Evolutionary conservation across 2,113 vertebrate species (phyloP).

Genomic region (Himantopus leucocephalus): DNA sequence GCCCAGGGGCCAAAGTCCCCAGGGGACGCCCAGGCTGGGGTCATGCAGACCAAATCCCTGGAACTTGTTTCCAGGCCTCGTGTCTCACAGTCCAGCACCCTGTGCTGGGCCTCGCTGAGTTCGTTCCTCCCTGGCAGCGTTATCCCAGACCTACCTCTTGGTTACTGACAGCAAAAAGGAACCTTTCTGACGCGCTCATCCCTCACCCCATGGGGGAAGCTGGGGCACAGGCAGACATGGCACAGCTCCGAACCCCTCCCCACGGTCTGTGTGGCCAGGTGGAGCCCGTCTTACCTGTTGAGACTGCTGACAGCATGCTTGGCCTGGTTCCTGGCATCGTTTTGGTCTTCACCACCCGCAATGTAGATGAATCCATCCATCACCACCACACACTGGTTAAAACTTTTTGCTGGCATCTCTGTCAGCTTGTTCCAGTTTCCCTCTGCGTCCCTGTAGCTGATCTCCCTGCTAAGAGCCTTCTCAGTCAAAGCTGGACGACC

Average conservation of each 20-base stretch:
- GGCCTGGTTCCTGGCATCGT: constrained; percentile 85
- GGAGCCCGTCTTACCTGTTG: constrained; percentile 70
- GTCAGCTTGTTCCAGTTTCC: constrained; percentile 81
- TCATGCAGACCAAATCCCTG: neutral
- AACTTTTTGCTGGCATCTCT: constrained; percentile 85
- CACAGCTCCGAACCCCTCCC: neutral
- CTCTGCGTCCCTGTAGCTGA: constrained; percentile 78
- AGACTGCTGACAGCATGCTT: constrained; percentile 84
- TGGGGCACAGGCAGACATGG: neutral
- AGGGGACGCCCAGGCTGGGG: neutral
- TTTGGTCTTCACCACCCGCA: constrained; percentile 85
- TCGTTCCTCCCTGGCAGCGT: neutral
- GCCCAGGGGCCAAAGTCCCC: neutral
- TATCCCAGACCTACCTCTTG: neutral
- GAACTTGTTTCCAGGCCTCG: neutral
- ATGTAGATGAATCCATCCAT: constrained; percentile 88
- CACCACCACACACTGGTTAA: constrained; percentile 85
- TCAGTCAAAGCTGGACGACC: constrained; percentile 80
- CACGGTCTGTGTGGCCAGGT: too few relatives aligned
- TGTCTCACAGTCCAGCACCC: neutral
- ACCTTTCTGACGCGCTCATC: accelerated
- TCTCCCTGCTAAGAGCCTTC: constrained; percentile 82
- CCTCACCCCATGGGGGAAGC: neutral
- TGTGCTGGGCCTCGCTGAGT: neutral
- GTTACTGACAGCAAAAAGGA: neutral